Base-by-base conservation (phyloP, 2,113 vertebrate species). In the Notarius quadriscutis region DNA sequence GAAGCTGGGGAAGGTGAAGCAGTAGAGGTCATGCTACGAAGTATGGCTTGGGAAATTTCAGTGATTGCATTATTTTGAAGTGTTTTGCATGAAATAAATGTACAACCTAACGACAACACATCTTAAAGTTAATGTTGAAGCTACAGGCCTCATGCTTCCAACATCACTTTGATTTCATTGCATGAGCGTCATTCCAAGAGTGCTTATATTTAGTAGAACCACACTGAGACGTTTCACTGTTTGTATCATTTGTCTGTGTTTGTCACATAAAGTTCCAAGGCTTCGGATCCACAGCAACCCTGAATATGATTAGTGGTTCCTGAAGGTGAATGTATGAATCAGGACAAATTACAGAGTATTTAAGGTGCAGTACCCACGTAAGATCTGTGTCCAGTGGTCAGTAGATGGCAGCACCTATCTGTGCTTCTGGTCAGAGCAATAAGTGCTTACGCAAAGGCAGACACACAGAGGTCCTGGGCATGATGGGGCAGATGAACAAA, bases 341-440 rank as follows among this genome's bases (percentile, higher is more conserved):
- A 34, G 83, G 72, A 57, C 25, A 7, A 9, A 55, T 30, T 7
- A 8, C n/a, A 5, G 18, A 14, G 58, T 9, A 22, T 65, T 79
- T 18, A 53, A 51, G 48, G 1, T 41, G 22, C 58, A 77, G 50
- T n/a, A 78, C n/a, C 27, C 6, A 30, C 15, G 2, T 57, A n/a
- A 60, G 17, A 77, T 5, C 12, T 86, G 84, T 88, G 82, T 83
- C 48, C 71, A 78, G 58, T 17, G 90, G 75, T 94, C 95, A 95
- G 93, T 90, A 96, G 95, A 95, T 96, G 95, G 94, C 94, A 93
- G 94, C 94, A 95, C 94, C 81, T 90, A 91, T 93, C 94, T 95
- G 91, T 63, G 81, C 71, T 93, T 92, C 84, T 86, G 89, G 86
- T 87, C 53, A 22, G 18, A 20, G 20, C 48, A 12, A 11, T 20